Base-by-base conservation (phyloP, 2,113 vertebrate species). In the Dicerorhinus sumatrensis region DNA sequence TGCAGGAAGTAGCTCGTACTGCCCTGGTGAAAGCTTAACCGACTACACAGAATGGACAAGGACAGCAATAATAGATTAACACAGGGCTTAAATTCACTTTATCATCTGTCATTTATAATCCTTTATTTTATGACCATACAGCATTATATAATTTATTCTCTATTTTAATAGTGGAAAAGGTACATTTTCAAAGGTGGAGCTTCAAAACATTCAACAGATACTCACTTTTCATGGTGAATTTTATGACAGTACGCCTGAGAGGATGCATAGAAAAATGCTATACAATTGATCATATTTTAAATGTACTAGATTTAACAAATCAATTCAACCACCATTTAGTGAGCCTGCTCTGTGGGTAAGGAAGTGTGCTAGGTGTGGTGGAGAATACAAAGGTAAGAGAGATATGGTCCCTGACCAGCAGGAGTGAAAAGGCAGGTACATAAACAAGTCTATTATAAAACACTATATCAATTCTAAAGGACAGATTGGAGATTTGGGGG, bases 11-110 rank as follows among this genome's bases (percentile, higher is more conserved):
- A 99, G 81, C 39, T 98, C 91, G n/a, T 99, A 99, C 80, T 99
- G 98, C 14, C 98, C 98, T 0, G 98, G 98, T 39, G 98, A 98
- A 62, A 98, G 97, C 33, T 98, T 97, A 83, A 99, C 65, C n/a
- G 98, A 98, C 99, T 99, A 89, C 21, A 98, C 27, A 77, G 63
- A 96, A 97, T 73, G 72, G 67, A 98, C 75, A 94, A 33, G 90
- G 60, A 96, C 69, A 95, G 84, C 0, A 23, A 82, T 67, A 75
- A 92, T 4, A 96, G 36, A 56, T 93, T 89, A 92, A 95, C 20
- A 58, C 6, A 91, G 60, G 25, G 92, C 70, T n/a, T 82, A 58
- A 95, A 81, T 25, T 91, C 46, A 29, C 73, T 93, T 95, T 85
- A 77, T 65, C 75, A 72, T 25, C 76, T 51, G 21, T 63, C 69